Evolutionary conservation across 1,140 invertebrate genomes (phyloP).

Genomic region (Drosophila nigrodunni): DNA sequence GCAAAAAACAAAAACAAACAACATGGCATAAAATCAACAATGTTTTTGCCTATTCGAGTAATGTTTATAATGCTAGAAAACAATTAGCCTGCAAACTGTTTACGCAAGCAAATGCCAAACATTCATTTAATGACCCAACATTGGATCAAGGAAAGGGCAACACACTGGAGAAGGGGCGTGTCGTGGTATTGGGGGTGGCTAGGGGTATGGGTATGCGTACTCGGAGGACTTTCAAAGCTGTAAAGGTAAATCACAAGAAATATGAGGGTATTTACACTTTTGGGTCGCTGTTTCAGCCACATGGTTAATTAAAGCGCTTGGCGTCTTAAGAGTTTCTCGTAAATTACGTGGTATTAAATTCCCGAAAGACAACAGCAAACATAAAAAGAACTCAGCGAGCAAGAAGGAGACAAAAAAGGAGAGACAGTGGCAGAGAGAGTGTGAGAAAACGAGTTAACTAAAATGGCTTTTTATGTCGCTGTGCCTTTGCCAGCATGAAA

Average conservation of each 20-base stretch:
- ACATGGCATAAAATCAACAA: constrained; percentile 30
- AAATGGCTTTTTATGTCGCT: constrained; percentile 80
- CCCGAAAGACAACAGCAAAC: constrained; percentile 23
- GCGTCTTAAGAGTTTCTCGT: constrained; percentile 81
- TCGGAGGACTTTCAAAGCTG: constrained; percentile 46
- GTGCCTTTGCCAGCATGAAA: constrained; percentile 74
- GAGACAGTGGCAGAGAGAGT: not conserved
- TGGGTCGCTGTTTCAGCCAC: constrained; percentile 79
- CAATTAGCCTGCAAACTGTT: constrained; percentile 64
- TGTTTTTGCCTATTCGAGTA: constrained; percentile 37
- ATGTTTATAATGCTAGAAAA: constrained; percentile 54
- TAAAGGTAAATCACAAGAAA: constrained; percentile 82
- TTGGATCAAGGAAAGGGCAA: not conserved
- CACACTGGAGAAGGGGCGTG: no score
- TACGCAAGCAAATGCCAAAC: constrained; percentile 72
- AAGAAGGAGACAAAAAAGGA: no score
- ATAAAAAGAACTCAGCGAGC: not conserved
- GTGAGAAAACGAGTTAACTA: constrained; percentile 57
- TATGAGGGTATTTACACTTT: constrained; percentile 82
- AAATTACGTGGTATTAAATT: constrained; percentile 81
- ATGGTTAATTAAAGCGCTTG: constrained; percentile 82
- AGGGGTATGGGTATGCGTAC: not conserved
- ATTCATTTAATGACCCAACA: constrained; percentile 70
- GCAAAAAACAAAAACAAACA: constrained; percentile 15
- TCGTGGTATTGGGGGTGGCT: not conserved